A percentile compares a stretch with the other conserved stretches of the same genome.
phyloP scores from a whole-genome alignment of 2,888 invertebrate species.

The Masnerella sp. region DNA sequence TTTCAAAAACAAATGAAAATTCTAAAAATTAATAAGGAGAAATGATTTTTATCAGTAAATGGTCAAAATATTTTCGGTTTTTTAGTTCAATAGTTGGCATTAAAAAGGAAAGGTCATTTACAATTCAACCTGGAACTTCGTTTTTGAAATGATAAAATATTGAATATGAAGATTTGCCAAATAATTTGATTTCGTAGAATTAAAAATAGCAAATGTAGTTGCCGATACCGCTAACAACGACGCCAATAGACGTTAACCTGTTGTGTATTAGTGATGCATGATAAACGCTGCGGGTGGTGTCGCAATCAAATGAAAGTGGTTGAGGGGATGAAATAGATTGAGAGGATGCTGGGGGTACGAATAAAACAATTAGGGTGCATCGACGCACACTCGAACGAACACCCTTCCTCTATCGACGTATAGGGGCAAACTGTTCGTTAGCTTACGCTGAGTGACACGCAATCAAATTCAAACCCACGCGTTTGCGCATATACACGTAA shows the following conservation, averaged over 20 bases:
- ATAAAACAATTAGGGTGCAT: slow-evolving; percentile 76
- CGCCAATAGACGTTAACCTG: slow-evolving; percentile 72
- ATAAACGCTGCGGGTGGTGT: slow-evolving; percentile 76
- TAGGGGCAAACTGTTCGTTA: slow-evolving; percentile 62
- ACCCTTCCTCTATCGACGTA: slow-evolving; percentile 67
- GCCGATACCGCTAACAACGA: slow-evolving; percentile 54
- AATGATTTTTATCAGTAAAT: no score
- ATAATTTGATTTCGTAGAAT: slow-evolving; percentile 41
- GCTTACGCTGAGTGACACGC: slow-evolving; percentile 63
- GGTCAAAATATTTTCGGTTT: no score
- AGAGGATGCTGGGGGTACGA: slow-evolving; percentile 71
- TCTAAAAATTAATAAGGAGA: no score
- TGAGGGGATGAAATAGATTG: slow-evolving; percentile 75
- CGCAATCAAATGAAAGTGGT: slow-evolving; percentile 73
- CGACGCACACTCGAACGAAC: slow-evolving; percentile 74
- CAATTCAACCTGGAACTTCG: no score
- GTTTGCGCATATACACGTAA: slow-evolving; percentile 56
- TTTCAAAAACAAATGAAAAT: no score
- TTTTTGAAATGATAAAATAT: no score
- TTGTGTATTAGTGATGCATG: slow-evolving; percentile 75
- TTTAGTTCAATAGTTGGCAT: no score
- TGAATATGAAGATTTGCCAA: slow-evolving; percentile 40
- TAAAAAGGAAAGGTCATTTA: no score
- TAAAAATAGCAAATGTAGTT: slow-evolving; percentile 55
- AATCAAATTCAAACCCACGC: slow-evolving; percentile 62